Percentiles rank a stretch among this genome's conserved stretches.
These are phyloP conservation scores for Drosophila azteca DNA, from an alignment of 1,140 invertebrate genomes.

Conservation along the genomic window DNA sequence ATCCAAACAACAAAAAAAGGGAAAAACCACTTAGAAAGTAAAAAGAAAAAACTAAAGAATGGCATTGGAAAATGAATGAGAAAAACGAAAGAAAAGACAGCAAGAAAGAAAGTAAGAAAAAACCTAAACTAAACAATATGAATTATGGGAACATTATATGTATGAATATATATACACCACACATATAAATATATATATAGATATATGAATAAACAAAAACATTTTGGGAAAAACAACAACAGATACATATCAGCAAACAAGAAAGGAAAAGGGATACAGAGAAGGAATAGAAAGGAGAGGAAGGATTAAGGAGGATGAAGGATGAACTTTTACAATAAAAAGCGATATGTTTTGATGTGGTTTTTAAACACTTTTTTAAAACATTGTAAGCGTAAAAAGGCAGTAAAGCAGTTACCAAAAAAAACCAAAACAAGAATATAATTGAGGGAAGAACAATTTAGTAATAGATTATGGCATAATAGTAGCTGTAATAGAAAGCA, in stretches of 20 bases:
- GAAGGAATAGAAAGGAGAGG: slow-evolving; percentile 30
- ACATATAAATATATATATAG: slow-evolving; percentile 41
- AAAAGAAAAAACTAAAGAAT: slow-evolving; percentile 65
- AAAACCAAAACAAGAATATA: slow-evolving; percentile 16
- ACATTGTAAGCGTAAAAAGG: slow-evolving; percentile 70
- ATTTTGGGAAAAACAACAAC: slow-evolving; percentile 70
- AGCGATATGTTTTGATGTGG: slow-evolving; percentile 79
- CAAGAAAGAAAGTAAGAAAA: slow-evolving; percentile 39
- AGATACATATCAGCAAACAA: slow-evolving; percentile 82
- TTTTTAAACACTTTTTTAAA: slow-evolving; percentile 68
- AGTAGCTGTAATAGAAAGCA: slow-evolving; percentile 53
- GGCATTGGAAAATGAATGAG: slow-evolving; percentile 27
- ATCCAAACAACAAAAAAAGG: slow-evolving; percentile 2
- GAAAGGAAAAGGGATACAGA: slow-evolving; percentile 40
- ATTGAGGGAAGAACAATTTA: slow-evolving; percentile 35
- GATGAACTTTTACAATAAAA: slow-evolving; percentile 60
- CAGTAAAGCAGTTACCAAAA: slow-evolving; percentile 76
- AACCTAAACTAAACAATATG: slow-evolving; percentile 76
- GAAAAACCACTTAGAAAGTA: slow-evolving; percentile 50
- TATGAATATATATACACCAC: slow-evolving; percentile 59
- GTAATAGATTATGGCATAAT: slow-evolving; percentile 54
- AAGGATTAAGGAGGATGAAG: slow-evolving; percentile 19
- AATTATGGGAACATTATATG: slow-evolving; percentile 83
- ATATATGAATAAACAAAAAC: slow-evolving; percentile 28
- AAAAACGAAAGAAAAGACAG: slow-evolving; percentile 8